Evolutionary conservation across 1,140 invertebrate genomes (phyloP).

Genomic region (Drosophila parabipectinata): DNA sequence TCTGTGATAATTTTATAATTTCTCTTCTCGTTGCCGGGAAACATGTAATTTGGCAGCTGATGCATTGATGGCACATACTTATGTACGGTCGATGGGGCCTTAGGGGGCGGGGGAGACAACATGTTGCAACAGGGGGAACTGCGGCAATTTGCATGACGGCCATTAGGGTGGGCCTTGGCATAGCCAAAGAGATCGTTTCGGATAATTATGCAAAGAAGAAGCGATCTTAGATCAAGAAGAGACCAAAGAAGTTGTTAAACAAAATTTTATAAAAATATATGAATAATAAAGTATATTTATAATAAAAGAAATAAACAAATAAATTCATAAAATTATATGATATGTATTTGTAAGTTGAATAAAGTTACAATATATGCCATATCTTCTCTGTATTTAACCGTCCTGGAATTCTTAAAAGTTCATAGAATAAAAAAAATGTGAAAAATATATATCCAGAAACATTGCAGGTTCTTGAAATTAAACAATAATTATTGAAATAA

Average conservation of each 20-base stretch:
- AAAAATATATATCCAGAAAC: too few relatives aligned
- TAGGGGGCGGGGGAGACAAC: not conserved
- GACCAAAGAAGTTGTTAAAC: not conserved
- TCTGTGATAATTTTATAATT: slow-evolving; percentile 49
- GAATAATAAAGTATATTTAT: too few relatives aligned
- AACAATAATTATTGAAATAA: too few relatives aligned
- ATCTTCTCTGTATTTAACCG: too few relatives aligned
- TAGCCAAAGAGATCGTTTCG: slow-evolving; percentile 4
- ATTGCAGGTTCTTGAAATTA: too few relatives aligned
- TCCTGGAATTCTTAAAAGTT: too few relatives aligned
- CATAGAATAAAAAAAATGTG: too few relatives aligned
- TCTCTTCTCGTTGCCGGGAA: slow-evolving; percentile 28
- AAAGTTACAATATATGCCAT: too few relatives aligned
- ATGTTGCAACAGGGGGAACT: not conserved
- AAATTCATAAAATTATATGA: too few relatives aligned
- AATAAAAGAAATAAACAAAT: too few relatives aligned
- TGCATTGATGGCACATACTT: slow-evolving; percentile 53
- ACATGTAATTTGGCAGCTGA: slow-evolving; percentile 72
- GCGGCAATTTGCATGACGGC: slow-evolving; percentile 56
- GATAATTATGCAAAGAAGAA: slow-evolving; percentile 35
- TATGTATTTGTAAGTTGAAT: too few relatives aligned
- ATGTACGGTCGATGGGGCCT: not conserved
- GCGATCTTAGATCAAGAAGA: not conserved
- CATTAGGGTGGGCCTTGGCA: slow-evolving; percentile 39
- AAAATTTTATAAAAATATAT: not conserved